Conservation (phyloP, 2,113 vertebrate genomes). For the Varanus komodoensis region DNA sequence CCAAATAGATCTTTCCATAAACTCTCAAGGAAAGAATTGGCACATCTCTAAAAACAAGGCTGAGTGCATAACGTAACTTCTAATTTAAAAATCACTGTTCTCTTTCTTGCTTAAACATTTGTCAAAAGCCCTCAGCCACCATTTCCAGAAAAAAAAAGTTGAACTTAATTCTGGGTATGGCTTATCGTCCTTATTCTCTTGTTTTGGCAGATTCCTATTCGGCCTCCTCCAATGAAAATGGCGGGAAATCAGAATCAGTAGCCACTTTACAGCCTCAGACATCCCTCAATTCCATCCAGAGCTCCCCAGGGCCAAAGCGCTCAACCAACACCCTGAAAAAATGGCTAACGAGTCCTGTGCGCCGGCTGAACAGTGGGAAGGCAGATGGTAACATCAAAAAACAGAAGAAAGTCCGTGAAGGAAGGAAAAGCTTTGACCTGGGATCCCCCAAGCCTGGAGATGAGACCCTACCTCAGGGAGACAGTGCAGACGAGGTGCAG, state of each 20-base stretch:
- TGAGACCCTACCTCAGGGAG: conserved; percentile 87
- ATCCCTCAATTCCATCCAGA: conserved; percentile 92
- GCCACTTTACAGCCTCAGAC: conserved; percentile 92
- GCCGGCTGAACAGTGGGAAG: conserved; percentile 94
- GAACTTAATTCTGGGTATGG: conserved; percentile 15
- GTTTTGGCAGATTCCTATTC: conserved; percentile 85
- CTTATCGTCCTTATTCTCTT: conserved; percentile 41
- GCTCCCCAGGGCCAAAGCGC: conserved; percentile 93
- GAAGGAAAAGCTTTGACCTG: conserved; percentile 89
- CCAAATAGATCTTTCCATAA: not conserved
- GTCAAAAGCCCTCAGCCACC: not conserved
- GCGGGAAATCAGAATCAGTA: conserved; percentile 92
- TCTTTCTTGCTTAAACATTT: not conserved
- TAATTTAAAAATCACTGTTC: not conserved
- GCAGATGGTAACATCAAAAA: conserved; percentile 93
- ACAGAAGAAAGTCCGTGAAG: conserved; percentile 90
- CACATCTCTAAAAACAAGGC: not conserved
- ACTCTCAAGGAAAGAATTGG: not conserved
- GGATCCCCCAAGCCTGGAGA: conserved; percentile 86
- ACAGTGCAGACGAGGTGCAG: conserved; percentile 89
- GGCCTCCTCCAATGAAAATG: conserved; percentile 85
- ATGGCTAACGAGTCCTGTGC: conserved; percentile 95
- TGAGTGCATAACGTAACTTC: not conserved
- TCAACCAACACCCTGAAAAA: conserved; percentile 97
- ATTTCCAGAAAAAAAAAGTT: not conserved